Conservation (phyloP, 2,888 invertebrate genomes). For the Orchesella flavescens region DNA sequence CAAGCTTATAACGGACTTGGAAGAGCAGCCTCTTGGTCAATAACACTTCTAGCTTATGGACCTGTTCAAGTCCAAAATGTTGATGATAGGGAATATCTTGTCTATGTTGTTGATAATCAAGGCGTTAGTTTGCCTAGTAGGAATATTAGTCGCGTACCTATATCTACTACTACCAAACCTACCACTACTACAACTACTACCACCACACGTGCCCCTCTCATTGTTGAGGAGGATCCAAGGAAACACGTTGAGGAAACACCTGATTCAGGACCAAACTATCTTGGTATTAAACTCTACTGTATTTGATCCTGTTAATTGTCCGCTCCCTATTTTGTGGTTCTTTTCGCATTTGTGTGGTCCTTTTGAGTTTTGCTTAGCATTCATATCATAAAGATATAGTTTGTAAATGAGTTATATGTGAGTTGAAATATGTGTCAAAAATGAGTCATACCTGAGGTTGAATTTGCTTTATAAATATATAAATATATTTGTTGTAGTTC, state of each 20-base stretch:
- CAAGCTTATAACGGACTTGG: slow-evolving; percentile 86
- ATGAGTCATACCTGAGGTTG: no score
- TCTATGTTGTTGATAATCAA: slow-evolving; percentile 79
- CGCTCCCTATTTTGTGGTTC: background rate
- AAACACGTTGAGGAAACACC: background rate
- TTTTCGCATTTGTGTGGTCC: background rate
- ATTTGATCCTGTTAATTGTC: no score
- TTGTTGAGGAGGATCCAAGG: background rate
- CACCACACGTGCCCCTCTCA: background rate
- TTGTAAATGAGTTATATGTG: no score
- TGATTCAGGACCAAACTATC: slow-evolving; percentile 21
- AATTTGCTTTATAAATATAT: no score
- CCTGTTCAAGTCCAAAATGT: slow-evolving; percentile 79
- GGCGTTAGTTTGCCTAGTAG: background rate
- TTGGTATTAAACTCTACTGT: slow-evolving; percentile 41
- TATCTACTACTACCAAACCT: slow-evolving; percentile 73
- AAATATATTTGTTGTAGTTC: slow-evolving; percentile 68
- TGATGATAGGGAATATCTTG: slow-evolving; percentile 78
- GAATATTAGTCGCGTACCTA: slow-evolving; percentile 17
- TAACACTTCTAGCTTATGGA: slow-evolving; percentile 82
- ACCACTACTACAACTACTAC: slow-evolving; percentile 17
- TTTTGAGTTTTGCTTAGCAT: background rate
- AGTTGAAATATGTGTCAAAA: slow-evolving; percentile 6
- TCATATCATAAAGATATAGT: background rate
- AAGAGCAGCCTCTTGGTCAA: slow-evolving; percentile 84